phyloP scores from a whole-genome alignment of 2,888 invertebrate genomes.

The Cetonia aurata region DNA sequence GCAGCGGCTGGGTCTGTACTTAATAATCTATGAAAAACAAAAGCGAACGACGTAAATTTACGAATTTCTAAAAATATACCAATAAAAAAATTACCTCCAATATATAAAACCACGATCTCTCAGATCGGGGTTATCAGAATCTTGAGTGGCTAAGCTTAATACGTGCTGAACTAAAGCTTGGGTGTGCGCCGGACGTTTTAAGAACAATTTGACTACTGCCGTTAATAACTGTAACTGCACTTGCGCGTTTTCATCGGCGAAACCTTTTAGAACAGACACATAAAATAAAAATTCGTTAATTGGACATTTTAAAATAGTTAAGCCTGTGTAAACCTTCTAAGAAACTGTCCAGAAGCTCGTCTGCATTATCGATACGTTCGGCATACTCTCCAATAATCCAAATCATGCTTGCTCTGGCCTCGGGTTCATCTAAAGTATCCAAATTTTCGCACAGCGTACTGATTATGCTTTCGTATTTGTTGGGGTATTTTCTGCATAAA shows the following conservation, averaged over 20 bases:
- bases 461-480: conserved; percentile 99
- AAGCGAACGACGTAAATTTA: background rate
- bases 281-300: background rate
- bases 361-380: conserved; percentile 99
- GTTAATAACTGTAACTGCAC: conserved; percentile 94
- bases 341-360: conserved; percentile 97
- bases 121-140: conserved; percentile 98
- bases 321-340: conserved; percentile 76
- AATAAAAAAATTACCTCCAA: conserved; percentile 77
- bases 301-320: conserved; percentile 93
- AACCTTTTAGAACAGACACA: conserved; percentile 50
- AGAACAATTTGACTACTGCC: conserved; percentile 97
- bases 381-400: conserved; percentile 98
- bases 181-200: conserved; percentile 98
- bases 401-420: conserved; percentile 98
- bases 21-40: conserved; percentile 70
- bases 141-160: conserved; percentile 88
- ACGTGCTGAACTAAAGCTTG: conserved; percentile 99
- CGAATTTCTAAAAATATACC: background rate
- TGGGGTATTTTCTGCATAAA: conserved; percentile 86
- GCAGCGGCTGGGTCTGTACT: conserved; percentile 99
- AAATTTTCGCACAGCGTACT: conserved; percentile 98
- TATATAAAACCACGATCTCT: conserved; percentile 99
- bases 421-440: conserved; percentile 98
- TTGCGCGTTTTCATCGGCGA: conserved; percentile 64